Conservation (phyloP, 2,888 invertebrate genomes). For the Amblyjoppa fuscipennis region DNA sequence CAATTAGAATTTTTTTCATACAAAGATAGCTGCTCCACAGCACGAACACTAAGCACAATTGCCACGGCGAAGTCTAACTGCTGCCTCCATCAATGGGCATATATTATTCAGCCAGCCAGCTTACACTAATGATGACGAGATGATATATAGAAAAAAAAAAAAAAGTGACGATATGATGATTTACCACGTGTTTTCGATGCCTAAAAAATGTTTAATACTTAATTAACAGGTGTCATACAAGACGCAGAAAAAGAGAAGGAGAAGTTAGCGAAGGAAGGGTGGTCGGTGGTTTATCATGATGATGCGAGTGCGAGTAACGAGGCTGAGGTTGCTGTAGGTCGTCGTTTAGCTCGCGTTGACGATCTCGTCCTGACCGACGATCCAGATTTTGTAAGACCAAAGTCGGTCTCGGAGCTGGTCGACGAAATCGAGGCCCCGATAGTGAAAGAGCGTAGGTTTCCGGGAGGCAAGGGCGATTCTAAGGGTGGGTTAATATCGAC, state of each 20-base stretch:
- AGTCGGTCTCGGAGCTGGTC: conserved; percentile 17
- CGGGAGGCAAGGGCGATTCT: conserved; percentile 72
- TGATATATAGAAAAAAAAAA: conserved; percentile 50
- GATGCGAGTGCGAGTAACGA: conserved; percentile 83
- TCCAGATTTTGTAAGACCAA: conserved; percentile 43
- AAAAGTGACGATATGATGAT: conserved; percentile 71
- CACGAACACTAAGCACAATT: conserved; percentile 83
- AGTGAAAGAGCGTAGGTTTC: conserved; percentile 73
- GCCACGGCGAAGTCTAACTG: conserved; percentile 83
- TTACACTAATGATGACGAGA: conserved; percentile 83
- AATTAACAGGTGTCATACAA: conserved; percentile 85
- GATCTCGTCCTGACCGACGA: conserved; percentile 58
- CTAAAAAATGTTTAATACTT: conserved; percentile 85
- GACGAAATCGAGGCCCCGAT: conserved; percentile 74
- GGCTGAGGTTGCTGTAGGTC: conserved; percentile 81
- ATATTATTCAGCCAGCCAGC: conserved; percentile 82
- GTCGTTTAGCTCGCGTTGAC: conserved; percentile 71
- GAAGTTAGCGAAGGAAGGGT: conserved; percentile 85
- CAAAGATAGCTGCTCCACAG: conserved; percentile 84
- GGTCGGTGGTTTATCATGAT: conserved; percentile 85
- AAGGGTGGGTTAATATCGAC: conserved; percentile 71
- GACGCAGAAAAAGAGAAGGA: conserved; percentile 85
- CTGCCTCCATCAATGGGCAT: conserved; percentile 81
- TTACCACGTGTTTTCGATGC: conserved; percentile 79
- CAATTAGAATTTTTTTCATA: neutral